phyloP scores from a whole-genome alignment of 2,113 vertebrate genomes.

The Lepisosteus osseus region DNA sequence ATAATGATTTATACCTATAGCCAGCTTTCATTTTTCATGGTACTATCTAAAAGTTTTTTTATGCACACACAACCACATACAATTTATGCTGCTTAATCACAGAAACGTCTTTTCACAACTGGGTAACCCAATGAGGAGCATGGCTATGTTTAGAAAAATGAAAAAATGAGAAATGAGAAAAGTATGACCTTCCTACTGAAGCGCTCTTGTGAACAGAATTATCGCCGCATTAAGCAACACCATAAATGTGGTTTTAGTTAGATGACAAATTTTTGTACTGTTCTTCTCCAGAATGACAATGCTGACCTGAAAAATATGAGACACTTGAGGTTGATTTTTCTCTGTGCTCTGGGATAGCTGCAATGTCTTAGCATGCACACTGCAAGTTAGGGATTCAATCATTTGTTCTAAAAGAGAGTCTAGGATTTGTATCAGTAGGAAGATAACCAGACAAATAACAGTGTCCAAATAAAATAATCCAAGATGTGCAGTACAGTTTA shows the following conservation, averaged over 20 bases:
- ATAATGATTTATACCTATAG: slow-evolving; percentile 2
- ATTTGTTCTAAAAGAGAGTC: too few species aligned
- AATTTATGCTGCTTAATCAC: not conserved
- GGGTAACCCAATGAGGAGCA: not conserved
- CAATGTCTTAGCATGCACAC: too few species aligned
- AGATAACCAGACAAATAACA: too few species aligned
- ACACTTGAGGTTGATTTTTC: too few species aligned
- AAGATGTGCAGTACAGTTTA: too few species aligned
- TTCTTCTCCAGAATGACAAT: too few species aligned
- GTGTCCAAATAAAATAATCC: too few species aligned
- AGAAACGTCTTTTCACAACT: not conserved
- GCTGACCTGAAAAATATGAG: too few species aligned
- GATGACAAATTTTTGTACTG: not conserved
- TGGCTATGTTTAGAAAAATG: not conserved
- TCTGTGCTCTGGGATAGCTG: too few species aligned
- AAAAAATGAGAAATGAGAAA: not conserved
- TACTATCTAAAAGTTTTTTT: not conserved
- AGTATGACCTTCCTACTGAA: not conserved
- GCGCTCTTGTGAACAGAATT: not conserved
- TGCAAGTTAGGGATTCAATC: too few species aligned
- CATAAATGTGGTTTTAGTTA: too few species aligned
- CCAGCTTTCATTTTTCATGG: not conserved
- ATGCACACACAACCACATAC: not conserved
- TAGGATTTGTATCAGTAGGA: too few species aligned
- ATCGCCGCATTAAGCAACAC: not conserved